Percentiles rank a stretch among this genome's conserved stretches.
phyloP scores from a whole-genome alignment of 2,113 vertebrate genomes.

The Colaptes auratus region DNA sequence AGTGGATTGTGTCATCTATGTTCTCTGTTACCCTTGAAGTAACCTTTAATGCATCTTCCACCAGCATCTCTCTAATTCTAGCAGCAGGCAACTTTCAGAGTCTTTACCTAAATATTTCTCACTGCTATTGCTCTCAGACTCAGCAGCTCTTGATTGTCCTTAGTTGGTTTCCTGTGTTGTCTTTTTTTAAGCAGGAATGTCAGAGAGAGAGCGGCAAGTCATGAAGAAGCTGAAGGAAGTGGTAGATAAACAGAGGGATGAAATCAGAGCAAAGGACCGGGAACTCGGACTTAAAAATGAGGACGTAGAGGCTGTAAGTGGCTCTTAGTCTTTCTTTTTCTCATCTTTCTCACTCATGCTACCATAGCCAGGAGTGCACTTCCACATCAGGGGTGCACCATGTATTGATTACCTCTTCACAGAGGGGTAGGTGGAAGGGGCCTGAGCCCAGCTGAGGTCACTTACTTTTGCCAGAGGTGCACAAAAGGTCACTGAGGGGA shows the following conservation, averaged over 20 bases:
- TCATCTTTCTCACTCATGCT: neutral
- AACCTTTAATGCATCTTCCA: conserved; percentile 10
- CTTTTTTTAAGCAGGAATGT: conserved; percentile 78
- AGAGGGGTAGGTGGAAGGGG: neutral
- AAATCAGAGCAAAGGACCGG: conserved; percentile 89
- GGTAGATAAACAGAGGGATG: conserved; percentile 90
- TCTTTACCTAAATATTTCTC: neutral
- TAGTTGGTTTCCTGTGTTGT: neutral
- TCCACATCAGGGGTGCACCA: neutral
- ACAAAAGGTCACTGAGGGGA: neutral
- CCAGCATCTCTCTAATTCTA: neutral
- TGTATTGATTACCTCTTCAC: neutral
- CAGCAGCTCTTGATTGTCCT: conserved; percentile 17
- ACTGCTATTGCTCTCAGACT: neutral
- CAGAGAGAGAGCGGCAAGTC: conserved; percentile 86
- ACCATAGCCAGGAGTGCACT: neutral
- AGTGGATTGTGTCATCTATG: neutral
- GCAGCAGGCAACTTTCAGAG: neutral
- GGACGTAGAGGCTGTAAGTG: conserved; percentile 89
- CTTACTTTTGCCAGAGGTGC: neutral
- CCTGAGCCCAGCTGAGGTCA: neutral
- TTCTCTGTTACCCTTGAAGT: neutral
- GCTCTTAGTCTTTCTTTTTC: neutral
- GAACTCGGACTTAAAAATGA: conserved; percentile 87
- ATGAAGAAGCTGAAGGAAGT: conserved; percentile 90